These are phyloP conservation scores for Philereme vetulata DNA, from an alignment of 2,888 invertebrate genomes.

Conservation along the genomic window DNA sequence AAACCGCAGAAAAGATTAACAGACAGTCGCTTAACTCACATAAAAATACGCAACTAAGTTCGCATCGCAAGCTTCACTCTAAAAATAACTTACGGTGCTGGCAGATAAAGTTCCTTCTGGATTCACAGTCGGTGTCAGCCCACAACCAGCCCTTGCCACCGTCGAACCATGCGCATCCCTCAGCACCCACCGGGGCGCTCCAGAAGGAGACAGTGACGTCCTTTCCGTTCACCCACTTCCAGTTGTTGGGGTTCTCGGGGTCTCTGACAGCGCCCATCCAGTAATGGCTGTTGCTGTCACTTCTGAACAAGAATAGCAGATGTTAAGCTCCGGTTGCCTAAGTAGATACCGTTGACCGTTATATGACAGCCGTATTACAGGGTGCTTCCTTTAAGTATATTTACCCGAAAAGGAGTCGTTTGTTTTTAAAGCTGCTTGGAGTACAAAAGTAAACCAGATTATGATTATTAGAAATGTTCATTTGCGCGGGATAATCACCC, in stretches of 20 bases:
- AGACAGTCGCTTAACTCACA: conserved; percentile 15
- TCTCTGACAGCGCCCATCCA: conserved; percentile 98
- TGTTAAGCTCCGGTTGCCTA: conserved; percentile 15
- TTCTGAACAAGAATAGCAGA: conserved; percentile 74
- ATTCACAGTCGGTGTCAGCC: conserved; percentile 95
- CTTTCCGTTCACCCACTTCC: conserved; percentile 96
- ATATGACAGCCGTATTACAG: too few species aligned
- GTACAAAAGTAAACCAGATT: too few species aligned
- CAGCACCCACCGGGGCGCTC: conserved; percentile 93
- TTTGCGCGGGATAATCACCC: too few species aligned
- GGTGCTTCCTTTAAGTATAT: too few species aligned
- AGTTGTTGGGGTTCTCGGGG: conserved; percentile 88
- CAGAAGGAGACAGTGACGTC: conserved; percentile 96
- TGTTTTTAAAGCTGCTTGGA: too few species aligned
- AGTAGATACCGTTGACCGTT: neutral
- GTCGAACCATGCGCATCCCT: conserved; percentile 95
- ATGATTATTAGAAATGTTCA: too few species aligned
- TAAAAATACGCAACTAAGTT: conserved; percentile 11
- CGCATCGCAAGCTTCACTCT: conserved; percentile 31
- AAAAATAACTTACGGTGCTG: conserved; percentile 91
- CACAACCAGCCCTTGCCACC: conserved; percentile 97
- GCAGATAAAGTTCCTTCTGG: conserved; percentile 94
- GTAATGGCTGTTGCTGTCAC: conserved; percentile 95
- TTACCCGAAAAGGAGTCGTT: too few species aligned
- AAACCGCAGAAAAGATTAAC: neutral